A percentile compares a stretch with the other conserved stretches of the same genome.
phyloP scores from a whole-genome alignment of 2,888 invertebrate species.

The Synergus umbraculus region DNA sequence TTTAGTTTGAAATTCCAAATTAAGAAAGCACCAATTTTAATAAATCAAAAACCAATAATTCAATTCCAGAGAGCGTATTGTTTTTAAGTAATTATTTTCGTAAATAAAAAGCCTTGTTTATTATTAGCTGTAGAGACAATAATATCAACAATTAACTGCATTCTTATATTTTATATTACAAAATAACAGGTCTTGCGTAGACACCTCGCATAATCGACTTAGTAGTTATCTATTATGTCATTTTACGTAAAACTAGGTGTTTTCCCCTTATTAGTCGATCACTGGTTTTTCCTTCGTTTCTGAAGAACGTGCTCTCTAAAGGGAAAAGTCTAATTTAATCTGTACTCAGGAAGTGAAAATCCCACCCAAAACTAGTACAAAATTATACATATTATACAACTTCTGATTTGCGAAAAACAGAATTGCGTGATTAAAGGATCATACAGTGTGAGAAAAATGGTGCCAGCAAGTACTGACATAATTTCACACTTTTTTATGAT shows the following conservation, averaged over 20 bases:
- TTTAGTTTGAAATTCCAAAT: background rate
- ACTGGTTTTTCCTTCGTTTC: constrained; percentile 22
- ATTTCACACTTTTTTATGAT: background rate
- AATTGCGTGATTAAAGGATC: background rate
- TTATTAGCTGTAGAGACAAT: background rate
- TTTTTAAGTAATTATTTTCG: background rate
- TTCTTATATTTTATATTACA: constrained; percentile 4
- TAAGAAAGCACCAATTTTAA: background rate
- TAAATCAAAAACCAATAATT: background rate
- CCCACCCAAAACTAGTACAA: background rate
- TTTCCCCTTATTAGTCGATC: constrained; percentile 34
- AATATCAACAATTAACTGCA: constrained; percentile 17
- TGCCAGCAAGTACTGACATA: background rate
- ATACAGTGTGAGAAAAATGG: background rate
- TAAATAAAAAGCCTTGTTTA: background rate
- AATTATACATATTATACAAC: too few species aligned
- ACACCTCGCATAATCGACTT: constrained; percentile 23
- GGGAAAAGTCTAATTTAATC: background rate
- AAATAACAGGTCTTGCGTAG: constrained; percentile 6
- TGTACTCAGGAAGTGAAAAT: constrained; percentile 10
- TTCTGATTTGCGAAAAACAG: background rate
- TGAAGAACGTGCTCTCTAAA: background rate
- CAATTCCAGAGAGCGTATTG: background rate
- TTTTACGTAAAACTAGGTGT: constrained; percentile 33
- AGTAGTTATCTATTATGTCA: constrained; percentile 30